Base-by-base conservation (phyloP, 1,140 invertebrate species). In the Drosophila dunni region DNA sequence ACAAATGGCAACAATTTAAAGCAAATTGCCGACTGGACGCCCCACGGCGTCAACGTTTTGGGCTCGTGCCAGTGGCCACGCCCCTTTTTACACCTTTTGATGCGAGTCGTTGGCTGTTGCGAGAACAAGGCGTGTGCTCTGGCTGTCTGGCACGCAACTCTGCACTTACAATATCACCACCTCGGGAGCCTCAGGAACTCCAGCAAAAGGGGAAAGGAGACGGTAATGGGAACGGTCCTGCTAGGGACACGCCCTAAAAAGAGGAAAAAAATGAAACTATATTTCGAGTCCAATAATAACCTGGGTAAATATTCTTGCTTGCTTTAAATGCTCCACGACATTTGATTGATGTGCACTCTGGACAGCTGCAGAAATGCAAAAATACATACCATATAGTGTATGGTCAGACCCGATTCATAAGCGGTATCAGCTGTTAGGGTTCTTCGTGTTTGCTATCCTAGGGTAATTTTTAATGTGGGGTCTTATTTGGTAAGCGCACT, bases 1-100 rank as follows among this genome's bases (percentile, higher is more conserved):
- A 85, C 82, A 85, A 85, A 85, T 85, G 82, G 82, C 82, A 85
- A 85, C 82, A 86, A 85, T 85, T 85, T 86, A 81, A 85, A 84
- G 66, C 75, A 85, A 85, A 85, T 85, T 85, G 81, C 82, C 65
- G 61, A 73, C 75, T 73, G 82, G 67, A 70, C 78, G 64, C 81
- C 82, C 81, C 75, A 57, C 67, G 65, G 81, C 75, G 81, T 71
- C 66, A 76, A 78, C 68, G 57, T 44, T 58, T 63, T 62, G 71
- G 72, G 29, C 67, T 69, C 67, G 58, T 75, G 69, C 75, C 69
- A 69, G 48, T 44, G 53, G 54, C 45, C 82, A 85, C 82, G 82
- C 82, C 82, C 62, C 51, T 38, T 76, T 85, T 85, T 85, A 85
- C 82, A 82, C 80, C 79, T 82, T 56, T 83, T 70, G 62, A 77